Conservation (phyloP, 2,888 invertebrate genomes). For the Hemaris fuciformis region DNA sequence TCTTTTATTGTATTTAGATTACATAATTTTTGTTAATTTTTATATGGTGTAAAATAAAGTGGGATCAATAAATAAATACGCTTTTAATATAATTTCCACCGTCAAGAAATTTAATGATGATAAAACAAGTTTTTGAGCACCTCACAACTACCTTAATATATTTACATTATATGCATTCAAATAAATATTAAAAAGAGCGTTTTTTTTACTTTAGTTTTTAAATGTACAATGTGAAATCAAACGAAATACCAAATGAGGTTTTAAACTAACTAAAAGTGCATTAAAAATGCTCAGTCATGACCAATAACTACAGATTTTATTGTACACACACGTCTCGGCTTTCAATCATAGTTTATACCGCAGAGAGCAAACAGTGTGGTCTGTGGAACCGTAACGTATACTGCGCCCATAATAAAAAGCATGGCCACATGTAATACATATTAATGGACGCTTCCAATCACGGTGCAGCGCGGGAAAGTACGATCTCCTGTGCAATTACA, state of each 20-base stretch:
- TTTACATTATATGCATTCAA: neutral
- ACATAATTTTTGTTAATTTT: no score
- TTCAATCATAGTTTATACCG: slow-evolving; percentile 1
- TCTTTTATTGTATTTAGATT: no score
- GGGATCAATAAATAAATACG: no score
- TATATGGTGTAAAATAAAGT: no score
- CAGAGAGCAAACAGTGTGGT: neutral
- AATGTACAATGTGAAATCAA: neutral
- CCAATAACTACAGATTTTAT: neutral
- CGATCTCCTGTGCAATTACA: neutral
- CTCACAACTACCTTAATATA: no score
- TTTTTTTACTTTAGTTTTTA: neutral
- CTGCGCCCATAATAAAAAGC: slow-evolving; percentile 3
- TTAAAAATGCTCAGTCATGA: neutral
- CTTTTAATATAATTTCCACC: no score
- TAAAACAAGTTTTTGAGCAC: no score
- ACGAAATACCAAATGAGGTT: no score
- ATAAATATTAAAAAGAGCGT: neutral
- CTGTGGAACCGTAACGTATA: neutral
- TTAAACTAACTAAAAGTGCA: neutral
- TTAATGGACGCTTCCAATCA: neutral
- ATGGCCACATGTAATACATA: neutral
- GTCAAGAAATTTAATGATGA: no score
- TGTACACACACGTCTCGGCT: neutral
- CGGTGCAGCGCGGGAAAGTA: neutral